Evolutionary conservation across 2,888 invertebrate genomes (phyloP), one percentile per base, ranked within the genome.

Genomic region (Erebia epiphron): DNA sequence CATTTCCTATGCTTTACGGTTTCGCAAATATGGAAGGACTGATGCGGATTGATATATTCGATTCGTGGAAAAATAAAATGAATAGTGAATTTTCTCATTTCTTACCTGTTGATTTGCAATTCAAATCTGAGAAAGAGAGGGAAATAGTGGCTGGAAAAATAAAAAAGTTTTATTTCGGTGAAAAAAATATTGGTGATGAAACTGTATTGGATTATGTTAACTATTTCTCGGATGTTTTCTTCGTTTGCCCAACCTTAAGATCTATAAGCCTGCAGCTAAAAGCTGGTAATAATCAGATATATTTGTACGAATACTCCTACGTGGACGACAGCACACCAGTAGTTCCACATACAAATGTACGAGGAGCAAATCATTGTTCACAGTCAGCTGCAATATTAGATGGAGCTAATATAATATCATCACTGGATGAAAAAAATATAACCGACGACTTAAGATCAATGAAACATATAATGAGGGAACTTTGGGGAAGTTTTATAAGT

Each of bases 61-160:
- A 83, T 3, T 1, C 41, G 0, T 85, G 83, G 83, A 82, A 76
- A 62, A 68, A 70, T 46, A 60, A 57, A 68, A 88, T 90, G 87
- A 86, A 86, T 76, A 72, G 78, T 18, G 83, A 83, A 0, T 90
- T 89, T 79, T 80, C 85, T 0, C 82, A 87, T 16, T 89, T 86
- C 68, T 60, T 89, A n/a, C 88, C 89, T 1, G 71, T 73, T 49
- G 83, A 87, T 67, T 75, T 89, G 4, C 68, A 79, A 16, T 88
- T 89, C 74, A 69, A 80, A 16, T 78, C 70, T 60, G 73, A 82
- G 0, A 72, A 75, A 2, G 78, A 86, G 72, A 85, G 78, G 73
- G 78, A 83, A 72, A 18, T 75, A 60, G 79, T 88, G 0, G 81
- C 82, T 0, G 66, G 77, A 14, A 21, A 64, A 41, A 70, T 87